A percentile compares a stretch with the other conserved stretches of the same genome.
These are phyloP conservation scores for Saxidomus purpurata DNA, from an alignment of 1,140 invertebrate genomes.

Conservation along the genomic window DNA sequence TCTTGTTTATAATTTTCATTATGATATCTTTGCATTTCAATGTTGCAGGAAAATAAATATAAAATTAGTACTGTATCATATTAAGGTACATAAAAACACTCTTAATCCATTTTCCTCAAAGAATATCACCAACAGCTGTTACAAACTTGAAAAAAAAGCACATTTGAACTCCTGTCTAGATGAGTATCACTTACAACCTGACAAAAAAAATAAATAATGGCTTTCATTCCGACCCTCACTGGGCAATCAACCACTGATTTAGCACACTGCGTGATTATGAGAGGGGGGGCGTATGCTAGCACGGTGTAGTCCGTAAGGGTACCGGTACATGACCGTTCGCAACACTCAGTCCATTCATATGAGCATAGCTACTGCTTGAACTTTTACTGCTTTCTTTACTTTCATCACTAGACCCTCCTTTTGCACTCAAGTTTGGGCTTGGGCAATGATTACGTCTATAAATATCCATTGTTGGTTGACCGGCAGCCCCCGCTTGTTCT, in stretches of 20 bases:
- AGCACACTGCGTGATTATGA: constrained; percentile 6
- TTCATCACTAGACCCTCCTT: constrained; percentile 81
- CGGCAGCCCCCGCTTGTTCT: constrained; percentile 63
- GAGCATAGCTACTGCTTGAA: constrained; percentile 84
- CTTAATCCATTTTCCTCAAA: no score
- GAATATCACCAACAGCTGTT: no score
- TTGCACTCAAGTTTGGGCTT: constrained; percentile 77
- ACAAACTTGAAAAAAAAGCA: no score
- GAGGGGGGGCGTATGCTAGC: constrained; percentile 70
- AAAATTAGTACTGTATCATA: no score
- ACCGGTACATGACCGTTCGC: constrained; percentile 85
- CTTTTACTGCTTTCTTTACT: constrained; percentile 87
- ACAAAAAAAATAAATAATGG: not conserved
- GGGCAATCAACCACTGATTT: not conserved
- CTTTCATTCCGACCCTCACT: not conserved
- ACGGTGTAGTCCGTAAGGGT: constrained; percentile 74
- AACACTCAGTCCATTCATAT: constrained; percentile 80
- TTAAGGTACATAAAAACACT: no score
- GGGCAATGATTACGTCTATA: constrained; percentile 77
- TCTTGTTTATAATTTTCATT: no score
- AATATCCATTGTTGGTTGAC: constrained; percentile 67
- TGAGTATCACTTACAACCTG: not conserved
- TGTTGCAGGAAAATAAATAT: no score
- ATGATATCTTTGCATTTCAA: no score
- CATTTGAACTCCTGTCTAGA: no score